Percentiles rank a stretch among this genome's conserved stretches.
Conservation (phyloP, 2,797 vertebrate species). For the Hypotaenidia philippensis region DNA sequence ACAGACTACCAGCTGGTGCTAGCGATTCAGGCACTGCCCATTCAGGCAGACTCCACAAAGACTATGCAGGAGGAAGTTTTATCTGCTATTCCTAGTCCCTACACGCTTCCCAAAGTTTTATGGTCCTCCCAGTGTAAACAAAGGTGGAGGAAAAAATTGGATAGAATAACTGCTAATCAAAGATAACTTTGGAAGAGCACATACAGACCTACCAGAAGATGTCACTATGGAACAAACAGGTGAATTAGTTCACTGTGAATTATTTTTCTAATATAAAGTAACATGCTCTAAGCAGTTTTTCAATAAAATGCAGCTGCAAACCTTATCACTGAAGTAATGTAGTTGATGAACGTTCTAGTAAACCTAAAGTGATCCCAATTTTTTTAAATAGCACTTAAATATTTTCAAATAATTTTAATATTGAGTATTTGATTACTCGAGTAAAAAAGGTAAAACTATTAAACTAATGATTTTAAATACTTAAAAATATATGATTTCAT, state of each 20-base stretch:
- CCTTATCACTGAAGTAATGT: not conserved
- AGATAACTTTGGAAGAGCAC: not conserved
- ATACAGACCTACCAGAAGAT: constrained; percentile 46
- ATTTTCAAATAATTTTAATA: not conserved
- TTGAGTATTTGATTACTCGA: not conserved
- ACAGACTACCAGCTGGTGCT: not conserved
- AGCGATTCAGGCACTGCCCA: fast-evolving
- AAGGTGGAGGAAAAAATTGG: not conserved
- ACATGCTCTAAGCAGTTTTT: not conserved
- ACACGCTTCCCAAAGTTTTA: not conserved
- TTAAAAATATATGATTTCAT: not conserved
- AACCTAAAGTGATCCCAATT: not conserved
- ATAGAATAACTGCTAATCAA: not conserved
- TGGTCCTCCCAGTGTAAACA: not conserved
- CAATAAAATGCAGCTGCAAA: not conserved
- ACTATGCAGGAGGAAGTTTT: not conserved
- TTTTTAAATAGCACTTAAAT: not conserved
- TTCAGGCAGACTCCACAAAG: not conserved
- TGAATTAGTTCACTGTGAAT: not conserved
- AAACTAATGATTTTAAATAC: not conserved
- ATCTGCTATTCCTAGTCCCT: not conserved
- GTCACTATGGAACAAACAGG: constrained; percentile 26
- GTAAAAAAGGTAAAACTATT: not conserved
- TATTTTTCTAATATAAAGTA: not conserved
- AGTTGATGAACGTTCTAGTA: not conserved